Evolutionary conservation across 2,797 vertebrate species (phyloP).

Genomic region (Gadopsis marmoratus): DNA sequence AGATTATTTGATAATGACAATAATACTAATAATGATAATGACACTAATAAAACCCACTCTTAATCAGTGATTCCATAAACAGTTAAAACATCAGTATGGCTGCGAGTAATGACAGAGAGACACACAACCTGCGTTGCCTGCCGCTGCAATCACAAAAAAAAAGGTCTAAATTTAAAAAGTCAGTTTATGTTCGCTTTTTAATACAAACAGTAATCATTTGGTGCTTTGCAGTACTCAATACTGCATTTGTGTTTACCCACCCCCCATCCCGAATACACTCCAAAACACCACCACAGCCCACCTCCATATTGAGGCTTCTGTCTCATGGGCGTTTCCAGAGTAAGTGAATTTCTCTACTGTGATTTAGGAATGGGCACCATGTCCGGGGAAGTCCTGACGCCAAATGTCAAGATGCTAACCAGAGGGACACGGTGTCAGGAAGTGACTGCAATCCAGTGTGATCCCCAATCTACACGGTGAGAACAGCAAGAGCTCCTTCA

Average conservation of each 20-base stretch:
- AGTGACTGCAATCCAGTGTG: conserved; percentile 34
- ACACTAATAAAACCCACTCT: conserved; percentile 8
- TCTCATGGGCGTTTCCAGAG: neutral
- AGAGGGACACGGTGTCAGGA: conserved; percentile 30
- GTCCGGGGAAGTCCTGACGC: conserved; percentile 13
- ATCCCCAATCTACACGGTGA: conserved; percentile 7
- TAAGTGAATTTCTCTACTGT: neutral
- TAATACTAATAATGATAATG: too few species aligned
- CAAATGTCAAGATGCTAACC: conserved; percentile 53
- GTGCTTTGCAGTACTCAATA: neutral
- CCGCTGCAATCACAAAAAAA: conserved; percentile 3
- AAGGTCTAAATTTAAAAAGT: neutral
- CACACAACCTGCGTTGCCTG: neutral
- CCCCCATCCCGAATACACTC: conserved; percentile 19
- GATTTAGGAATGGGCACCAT: conserved; percentile 14
- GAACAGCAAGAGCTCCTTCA: conserved; percentile 19
- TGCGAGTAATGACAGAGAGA: neutral
- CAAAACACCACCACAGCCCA: conserved; percentile 35
- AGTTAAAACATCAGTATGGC: conserved; percentile 11
- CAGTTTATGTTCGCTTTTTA: neutral
- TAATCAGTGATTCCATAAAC: neutral
- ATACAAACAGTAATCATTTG: conserved; percentile 9
- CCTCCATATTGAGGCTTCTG: neutral
- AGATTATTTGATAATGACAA: neutral
- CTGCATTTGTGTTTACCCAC: conserved; percentile 20